These are phyloP conservation scores for Philonicus albiceps DNA, from an alignment of 2,888 invertebrate species.

Conservation along the genomic window DNA sequence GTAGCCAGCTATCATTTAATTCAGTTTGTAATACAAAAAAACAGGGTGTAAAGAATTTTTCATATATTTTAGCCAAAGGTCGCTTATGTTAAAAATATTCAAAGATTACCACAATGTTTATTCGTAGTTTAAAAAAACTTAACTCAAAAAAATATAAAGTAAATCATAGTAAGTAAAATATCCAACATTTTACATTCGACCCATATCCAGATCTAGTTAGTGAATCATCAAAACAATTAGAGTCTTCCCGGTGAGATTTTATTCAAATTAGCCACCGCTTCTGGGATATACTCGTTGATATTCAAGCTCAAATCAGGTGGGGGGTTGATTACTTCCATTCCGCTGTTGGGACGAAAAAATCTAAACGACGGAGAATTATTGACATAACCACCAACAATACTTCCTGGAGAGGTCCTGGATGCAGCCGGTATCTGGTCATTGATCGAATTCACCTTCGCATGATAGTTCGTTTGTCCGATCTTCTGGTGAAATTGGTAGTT, in stretches of 20 bases:
- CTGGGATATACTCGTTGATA: constrained; percentile 60
- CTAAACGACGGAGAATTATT: constrained; percentile 52
- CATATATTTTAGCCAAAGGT: no score
- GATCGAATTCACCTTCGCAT: neutral
- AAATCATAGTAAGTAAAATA: neutral
- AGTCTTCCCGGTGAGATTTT: neutral
- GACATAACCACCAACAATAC: constrained; percentile 43
- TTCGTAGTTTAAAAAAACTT: neutral
- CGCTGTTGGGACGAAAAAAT: constrained; percentile 58
- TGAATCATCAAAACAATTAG: neutral
- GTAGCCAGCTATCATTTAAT: no score
- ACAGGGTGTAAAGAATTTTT: no score
- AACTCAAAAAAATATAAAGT: neutral
- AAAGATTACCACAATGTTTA: neutral
- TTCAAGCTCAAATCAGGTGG: constrained; percentile 55
- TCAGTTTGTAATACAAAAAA: no score
- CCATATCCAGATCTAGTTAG: neutral
- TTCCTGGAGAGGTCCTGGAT: neutral
- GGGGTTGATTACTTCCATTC: constrained; percentile 55
- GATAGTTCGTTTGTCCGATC: neutral
- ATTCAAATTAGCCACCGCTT: neutral
- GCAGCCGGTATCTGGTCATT: neutral
- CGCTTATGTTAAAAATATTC: neutral
- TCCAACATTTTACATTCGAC: neutral
- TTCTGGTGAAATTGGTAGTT: constrained; percentile 22